These are phyloP conservation scores for Pteromalus puparum DNA, from an alignment of 1,140 invertebrate genomes.

Conservation along the genomic window DNA sequence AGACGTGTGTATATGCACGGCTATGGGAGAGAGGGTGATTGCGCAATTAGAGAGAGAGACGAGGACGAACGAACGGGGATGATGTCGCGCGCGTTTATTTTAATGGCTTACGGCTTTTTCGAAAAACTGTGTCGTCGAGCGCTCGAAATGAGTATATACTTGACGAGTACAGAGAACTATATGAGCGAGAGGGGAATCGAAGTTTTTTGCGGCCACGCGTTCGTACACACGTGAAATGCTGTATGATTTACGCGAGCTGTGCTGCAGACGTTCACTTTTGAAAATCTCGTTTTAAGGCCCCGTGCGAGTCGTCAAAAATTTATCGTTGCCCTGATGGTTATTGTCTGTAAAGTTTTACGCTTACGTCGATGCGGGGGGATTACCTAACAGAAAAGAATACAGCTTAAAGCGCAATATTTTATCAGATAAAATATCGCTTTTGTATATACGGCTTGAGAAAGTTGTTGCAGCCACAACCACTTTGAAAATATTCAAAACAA, in stretches of 20 bases:
- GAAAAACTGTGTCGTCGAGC: slow-evolving; percentile 1
- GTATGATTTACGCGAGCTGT: background rate
- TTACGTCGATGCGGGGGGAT: background rate
- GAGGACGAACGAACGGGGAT: background rate
- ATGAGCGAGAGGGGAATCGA: background rate
- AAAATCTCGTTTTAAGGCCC: background rate
- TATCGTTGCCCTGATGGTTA: background rate
- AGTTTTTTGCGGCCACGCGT: background rate
- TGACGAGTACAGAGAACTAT: background rate
- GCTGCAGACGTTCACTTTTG: background rate
- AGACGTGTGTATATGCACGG: background rate
- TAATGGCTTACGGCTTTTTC: slow-evolving; percentile 11
- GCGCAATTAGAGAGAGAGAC: slow-evolving; percentile 14
- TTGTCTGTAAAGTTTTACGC: background rate
- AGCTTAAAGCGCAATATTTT: background rate
- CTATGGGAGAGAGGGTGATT: background rate
- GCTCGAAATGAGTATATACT: background rate
- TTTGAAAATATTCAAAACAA: no score
- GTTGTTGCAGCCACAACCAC: no score
- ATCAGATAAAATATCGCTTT: background rate
- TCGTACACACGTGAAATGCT: no score
- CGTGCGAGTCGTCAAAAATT: background rate
- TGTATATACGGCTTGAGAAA: background rate
- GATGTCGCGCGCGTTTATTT: slow-evolving; percentile 4
- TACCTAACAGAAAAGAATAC: background rate